Base-by-base conservation (phyloP, 2,888 invertebrate species). In the Danaus chrysippus region DNA sequence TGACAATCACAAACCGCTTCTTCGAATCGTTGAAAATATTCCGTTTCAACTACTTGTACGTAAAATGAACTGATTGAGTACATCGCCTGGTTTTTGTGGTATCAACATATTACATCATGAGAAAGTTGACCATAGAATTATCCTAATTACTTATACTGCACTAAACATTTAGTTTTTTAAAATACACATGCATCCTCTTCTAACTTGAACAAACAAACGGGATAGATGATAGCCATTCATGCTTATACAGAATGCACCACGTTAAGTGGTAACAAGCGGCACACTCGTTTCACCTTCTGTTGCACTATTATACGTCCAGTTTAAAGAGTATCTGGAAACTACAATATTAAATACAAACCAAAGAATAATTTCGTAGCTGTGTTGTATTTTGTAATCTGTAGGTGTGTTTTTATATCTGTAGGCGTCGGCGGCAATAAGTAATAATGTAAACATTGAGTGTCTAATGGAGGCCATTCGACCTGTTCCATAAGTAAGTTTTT, bases 361-460 rank as follows among this genome's bases (percentile, higher is more conserved):
- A 69, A 67, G 76, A 68, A 69, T 76, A 72, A 77, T 69, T 71
- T 76, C 79, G 70, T 69, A 69, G 65, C 75, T 67, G 64, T 34
- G 23, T 34, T 34, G 23, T 34, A 34, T 34, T 34, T 81, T 69
- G 76, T 73, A 71, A 78, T 72, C 67, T 65, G 80, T 86, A 77
- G 83, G 84, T 77, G 83, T 80, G 77, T 84, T 86, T 83, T 84
- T 84, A 83, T 86, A 81, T 82, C 80, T 81, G 79, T 78, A 74
- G 74, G 79, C 83, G 83, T 85, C 77, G 81, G 80, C 76, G 78
- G 84, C 78, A 81, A 78, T 86, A 86, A 87, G 84, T 84, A 84
- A 83, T 85, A 85, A 83, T 73, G 84, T 84, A 88, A 88, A 87
- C 84, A 87, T 87, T 85, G 78, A 77, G 79, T 79, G 81, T 84